phyloP scores from a whole-genome alignment of 2,888 invertebrate species.

The Neocrepidodera transversa region DNA sequence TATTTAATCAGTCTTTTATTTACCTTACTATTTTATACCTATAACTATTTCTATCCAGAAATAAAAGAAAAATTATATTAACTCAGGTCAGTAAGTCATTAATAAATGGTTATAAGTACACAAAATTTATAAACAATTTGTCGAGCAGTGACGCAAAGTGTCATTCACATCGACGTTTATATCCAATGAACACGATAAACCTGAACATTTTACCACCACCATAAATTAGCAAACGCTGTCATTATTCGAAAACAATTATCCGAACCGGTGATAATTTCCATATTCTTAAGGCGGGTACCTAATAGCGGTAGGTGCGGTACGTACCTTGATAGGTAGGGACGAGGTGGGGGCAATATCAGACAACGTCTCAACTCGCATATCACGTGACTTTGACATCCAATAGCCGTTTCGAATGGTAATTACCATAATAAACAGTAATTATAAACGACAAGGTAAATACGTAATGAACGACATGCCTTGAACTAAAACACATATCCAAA shows the following conservation, averaged over 20 bases:
- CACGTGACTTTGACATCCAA: constrained; percentile 55
- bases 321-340: constrained; percentile 20
- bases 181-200: constrained; percentile 39
- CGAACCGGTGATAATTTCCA: constrained; percentile 40
- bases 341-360: constrained; percentile 10
- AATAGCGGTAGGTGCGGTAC: constrained; percentile 35
- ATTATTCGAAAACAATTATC: constrained; percentile 46
- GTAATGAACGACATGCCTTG: constrained; percentile 47
- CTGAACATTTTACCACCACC: constrained; percentile 46
- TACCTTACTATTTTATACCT: too few species aligned
- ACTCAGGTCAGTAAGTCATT: background rate
- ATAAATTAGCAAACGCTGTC: constrained; percentile 45
- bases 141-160: constrained; percentile 31
- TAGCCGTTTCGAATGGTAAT: constrained; percentile 53
- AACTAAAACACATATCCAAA: too few species aligned
- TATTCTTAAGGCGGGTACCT: constrained; percentile 44
- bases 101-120: background rate
- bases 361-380: constrained; percentile 46
- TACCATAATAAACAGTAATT: constrained; percentile 60
- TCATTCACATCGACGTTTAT: constrained; percentile 38
- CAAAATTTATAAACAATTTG: constrained; percentile 38
- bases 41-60: too few species aligned
- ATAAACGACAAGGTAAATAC: constrained; percentile 58
- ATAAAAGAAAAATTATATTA: too few species aligned
- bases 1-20: too few species aligned